A percentile compares a stretch with the other conserved stretches of the same genome.
phyloP scores from a whole-genome alignment of 2,113 vertebrate species.

The Lutjanus erythropterus region DNA sequence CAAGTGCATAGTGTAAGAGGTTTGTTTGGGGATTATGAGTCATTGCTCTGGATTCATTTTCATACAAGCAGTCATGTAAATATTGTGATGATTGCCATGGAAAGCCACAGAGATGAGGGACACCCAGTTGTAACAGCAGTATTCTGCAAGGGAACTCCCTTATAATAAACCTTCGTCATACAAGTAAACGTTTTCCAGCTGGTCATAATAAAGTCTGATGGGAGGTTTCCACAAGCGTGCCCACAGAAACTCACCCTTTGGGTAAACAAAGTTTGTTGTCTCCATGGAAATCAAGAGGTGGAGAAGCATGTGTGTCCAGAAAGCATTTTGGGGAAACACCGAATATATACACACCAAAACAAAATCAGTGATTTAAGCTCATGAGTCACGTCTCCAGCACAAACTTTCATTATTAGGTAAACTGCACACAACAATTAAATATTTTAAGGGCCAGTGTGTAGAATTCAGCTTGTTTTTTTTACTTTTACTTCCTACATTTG shows the following conservation, averaged over 20 bases:
- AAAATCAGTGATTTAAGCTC: background rate
- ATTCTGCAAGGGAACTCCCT: conserved; percentile 42
- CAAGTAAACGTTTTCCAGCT: background rate
- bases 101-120: conserved; percentile 16
- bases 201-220: background rate
- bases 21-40: background rate
- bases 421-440: too few relatives aligned
- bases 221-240: conserved; percentile 34
- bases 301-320: background rate
- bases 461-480: too few relatives aligned
- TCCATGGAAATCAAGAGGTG: conserved; percentile 2
- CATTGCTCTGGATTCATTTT: background rate
- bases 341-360: background rate
- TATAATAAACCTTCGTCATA: background rate
- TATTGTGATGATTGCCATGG: conserved; percentile 53
- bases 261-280: background rate
- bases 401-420: background rate
- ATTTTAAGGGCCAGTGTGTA: too few relatives aligned
- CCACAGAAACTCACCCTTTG: background rate
- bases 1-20: too few relatives aligned
- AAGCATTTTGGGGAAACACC: too few relatives aligned
- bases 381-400: background rate
- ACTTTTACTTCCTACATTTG: too few relatives aligned
- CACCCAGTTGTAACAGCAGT: too few relatives aligned
- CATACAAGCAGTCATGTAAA: background rate